These are phyloP conservation scores for Muscicapa adusta DNA, from an alignment of 2,113 vertebrate species.

Conservation along the genomic window DNA sequence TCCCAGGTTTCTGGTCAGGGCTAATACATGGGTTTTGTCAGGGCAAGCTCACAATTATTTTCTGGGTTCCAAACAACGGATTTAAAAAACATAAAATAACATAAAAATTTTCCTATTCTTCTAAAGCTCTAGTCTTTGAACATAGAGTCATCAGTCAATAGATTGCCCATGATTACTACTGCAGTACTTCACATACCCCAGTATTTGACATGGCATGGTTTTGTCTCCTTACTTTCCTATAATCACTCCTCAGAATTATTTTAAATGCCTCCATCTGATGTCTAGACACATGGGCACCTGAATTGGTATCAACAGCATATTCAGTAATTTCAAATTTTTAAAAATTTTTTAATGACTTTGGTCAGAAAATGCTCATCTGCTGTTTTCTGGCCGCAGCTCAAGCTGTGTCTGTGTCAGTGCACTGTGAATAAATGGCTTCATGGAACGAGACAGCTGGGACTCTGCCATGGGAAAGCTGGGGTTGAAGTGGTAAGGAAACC, in stretches of 20 bases:
- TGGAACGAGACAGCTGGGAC: background rate
- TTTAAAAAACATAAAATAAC: background rate
- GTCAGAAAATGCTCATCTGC: background rate
- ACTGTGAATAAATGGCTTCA: background rate
- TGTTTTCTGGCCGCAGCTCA: background rate
- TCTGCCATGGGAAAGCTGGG: background rate
- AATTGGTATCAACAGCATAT: background rate
- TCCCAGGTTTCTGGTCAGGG: background rate
- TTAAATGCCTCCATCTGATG: background rate
- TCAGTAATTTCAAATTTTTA: background rate
- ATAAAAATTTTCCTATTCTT: background rate
- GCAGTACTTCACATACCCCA: background rate
- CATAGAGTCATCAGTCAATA: background rate
- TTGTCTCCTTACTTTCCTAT: background rate
- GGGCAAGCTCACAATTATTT: background rate
- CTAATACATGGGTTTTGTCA: background rate
- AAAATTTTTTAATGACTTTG: background rate
- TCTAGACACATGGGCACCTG: background rate
- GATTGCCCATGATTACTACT: background rate
- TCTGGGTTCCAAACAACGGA: background rate
- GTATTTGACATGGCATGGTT: background rate
- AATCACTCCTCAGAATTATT: background rate
- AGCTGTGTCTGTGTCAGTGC: background rate
- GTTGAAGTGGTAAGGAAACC: background rate
- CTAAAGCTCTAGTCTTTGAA: background rate